These are phyloP conservation scores for Leguminivora glycinivorella DNA, from an alignment of 1,140 invertebrate species.

Conservation along the genomic window DNA sequence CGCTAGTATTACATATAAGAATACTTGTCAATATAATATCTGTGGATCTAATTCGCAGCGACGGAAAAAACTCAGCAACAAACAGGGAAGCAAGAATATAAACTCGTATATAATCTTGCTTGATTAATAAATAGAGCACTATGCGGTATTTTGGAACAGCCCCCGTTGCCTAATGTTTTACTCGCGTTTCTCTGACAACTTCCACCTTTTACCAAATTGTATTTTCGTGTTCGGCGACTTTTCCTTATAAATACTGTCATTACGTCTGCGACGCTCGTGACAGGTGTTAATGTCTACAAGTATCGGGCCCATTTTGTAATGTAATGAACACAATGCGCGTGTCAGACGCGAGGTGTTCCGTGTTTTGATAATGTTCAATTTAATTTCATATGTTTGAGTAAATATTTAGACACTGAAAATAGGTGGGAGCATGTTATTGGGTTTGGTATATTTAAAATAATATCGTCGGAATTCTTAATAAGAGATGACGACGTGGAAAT, in stretches of 20 bases:
- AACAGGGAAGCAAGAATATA: background rate
- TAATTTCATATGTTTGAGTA: background rate
- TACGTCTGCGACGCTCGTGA: conserved; percentile 64
- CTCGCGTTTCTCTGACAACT: conserved; percentile 73
- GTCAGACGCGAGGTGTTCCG: conserved; percentile 30
- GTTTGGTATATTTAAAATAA: background rate
- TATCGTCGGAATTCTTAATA: background rate
- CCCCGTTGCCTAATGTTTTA: conserved; percentile 68
- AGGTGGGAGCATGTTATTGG: background rate
- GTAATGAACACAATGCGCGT: conserved; percentile 61
- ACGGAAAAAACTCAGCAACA: background rate
- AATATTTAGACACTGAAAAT: background rate
- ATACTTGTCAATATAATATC: too few relatives aligned
- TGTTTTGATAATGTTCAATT: conserved; percentile 13
- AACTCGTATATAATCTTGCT: background rate
- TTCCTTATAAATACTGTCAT: conserved; percentile 79
- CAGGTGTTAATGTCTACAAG: conserved; percentile 73
- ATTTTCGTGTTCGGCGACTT: conserved; percentile 75
- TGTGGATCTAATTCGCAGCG: too few relatives aligned
- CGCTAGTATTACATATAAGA: too few relatives aligned
- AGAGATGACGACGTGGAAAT: too few relatives aligned
- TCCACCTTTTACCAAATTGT: conserved; percentile 76
- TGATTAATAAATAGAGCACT: conserved; percentile 6
- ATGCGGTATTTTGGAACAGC: conserved; percentile 29
- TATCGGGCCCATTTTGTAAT: conserved; percentile 66